Evolutionary conservation across 2,888 invertebrate species (phyloP).

Genomic region (Hypolimnas misippus): DNA sequence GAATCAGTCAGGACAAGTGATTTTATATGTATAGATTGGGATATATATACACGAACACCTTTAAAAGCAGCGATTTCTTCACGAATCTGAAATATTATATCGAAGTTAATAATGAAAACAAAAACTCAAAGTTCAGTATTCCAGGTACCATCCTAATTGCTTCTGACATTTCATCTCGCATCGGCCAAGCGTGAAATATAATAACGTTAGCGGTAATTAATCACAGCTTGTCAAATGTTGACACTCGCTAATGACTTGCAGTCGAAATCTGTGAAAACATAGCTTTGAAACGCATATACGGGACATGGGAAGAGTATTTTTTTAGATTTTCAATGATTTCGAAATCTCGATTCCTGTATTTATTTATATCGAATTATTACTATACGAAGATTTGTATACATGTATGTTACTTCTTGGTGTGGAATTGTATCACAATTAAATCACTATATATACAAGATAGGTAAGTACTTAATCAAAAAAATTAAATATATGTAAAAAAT

Average conservation of each 20-base stretch:
- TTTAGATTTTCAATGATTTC: slow-evolving; percentile 16
- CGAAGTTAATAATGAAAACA: neutral
- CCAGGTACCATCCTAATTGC: slow-evolving; percentile 17
- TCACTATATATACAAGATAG: no score
- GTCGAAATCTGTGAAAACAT: slow-evolving; percentile 19
- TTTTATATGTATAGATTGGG: no score
- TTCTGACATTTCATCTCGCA: slow-evolving; percentile 19
- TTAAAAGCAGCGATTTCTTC: no score
- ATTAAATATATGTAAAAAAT: no score
- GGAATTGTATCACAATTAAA: no score
- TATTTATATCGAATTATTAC: no score
- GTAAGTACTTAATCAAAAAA: no score
- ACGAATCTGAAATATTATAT: no score
- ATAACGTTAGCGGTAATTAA: slow-evolving; percentile 25
- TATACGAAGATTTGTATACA: no score
- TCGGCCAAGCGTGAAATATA: slow-evolving; percentile 13
- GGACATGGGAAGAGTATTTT: slow-evolving; percentile 6
- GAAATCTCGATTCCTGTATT: slow-evolving; percentile 8
- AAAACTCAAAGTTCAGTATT: neutral
- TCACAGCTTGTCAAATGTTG: slow-evolving; percentile 20
- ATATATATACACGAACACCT: no score
- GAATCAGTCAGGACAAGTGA: no score
- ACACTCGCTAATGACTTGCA: slow-evolving; percentile 31
- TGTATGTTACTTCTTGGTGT: no score
- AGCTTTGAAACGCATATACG: slow-evolving; percentile 18